Base-by-base conservation (phyloP, 2,113 vertebrate genomes). In the Siphamia tubifer region DNA sequence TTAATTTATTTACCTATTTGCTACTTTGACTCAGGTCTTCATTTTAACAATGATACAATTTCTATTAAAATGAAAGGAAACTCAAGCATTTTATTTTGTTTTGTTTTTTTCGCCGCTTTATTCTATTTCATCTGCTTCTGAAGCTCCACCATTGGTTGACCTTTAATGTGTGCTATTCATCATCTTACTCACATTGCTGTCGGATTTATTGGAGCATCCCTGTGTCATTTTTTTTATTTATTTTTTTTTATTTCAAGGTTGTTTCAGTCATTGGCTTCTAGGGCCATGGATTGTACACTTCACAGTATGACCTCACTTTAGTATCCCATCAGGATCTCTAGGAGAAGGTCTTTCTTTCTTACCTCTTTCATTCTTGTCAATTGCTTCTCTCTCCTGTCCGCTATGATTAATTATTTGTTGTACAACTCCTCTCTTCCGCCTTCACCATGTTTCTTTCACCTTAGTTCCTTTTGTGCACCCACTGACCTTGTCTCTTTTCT, bases 351-450 rank as follows among this genome's bases (percentile, higher is more conserved):
- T 32, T n/a, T 30, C 11, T 44, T 25, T 25, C 23, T 25, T 61
- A 35, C 52, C 27, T 12, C 44, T 31, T 17, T 45, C 27, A 23
- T 23, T 63, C 25, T 36, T 30, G 44, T 64, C 54, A 6, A 24
- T 49, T 40, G 21, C 49, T 61, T 27, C 55, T 36, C 19, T 71
- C 58, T 39, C 24, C 58, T 40, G 71, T 66, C 54, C 47, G 8
- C 52, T 27, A 35, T 36, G 39, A 82, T 77, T 66, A 76, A 83
- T 56, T 56, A 55, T 63, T 58, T 53, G 19, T 27, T 30, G 27
- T 65, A 10, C 13, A 21, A 7, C 39, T 48, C 23, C 12, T 35
- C 9, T 6, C 31, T 34, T 17, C 17, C 30, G 30, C 8, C 9
- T 31, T 68, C 36, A 28, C 1, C 23, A n/a, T 48, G 10, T 35